A percentile compares a stretch with the other conserved stretches of the same genome.
phyloP scores from a whole-genome alignment of 2,797 vertebrate species.

The Cynodonichthys magdalenae region DNA sequence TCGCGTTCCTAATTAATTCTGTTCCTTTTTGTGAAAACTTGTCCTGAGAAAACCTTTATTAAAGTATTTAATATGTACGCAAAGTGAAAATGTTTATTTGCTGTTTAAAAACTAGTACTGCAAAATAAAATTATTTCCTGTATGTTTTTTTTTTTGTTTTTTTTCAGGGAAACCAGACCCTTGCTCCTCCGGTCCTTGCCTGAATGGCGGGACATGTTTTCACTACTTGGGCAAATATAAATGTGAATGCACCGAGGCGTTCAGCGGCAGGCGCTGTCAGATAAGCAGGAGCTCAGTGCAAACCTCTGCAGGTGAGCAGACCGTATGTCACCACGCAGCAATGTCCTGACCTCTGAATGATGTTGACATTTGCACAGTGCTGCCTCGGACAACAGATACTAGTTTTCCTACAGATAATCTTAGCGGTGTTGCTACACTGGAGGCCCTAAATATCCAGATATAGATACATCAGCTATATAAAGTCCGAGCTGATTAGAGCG shows the following conservation, averaged over 20 bases:
- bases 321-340: slow-evolving; percentile 17
- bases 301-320: slow-evolving; percentile 69
- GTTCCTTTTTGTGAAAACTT: too few relatives aligned
- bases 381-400: slow-evolving; percentile 33
- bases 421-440: slow-evolving; percentile 67
- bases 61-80: too few relatives aligned
- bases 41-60: too few relatives aligned
- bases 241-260: slow-evolving; percentile 91
- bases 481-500: slow-evolving; percentile 40
- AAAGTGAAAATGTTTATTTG: too few relatives aligned
- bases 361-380: slow-evolving; percentile 15
- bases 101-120: too few relatives aligned
- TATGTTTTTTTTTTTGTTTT: background rate
- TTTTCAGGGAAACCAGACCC: slow-evolving; percentile 93
- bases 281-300: slow-evolving; percentile 73
- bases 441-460: slow-evolving; percentile 51
- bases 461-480: slow-evolving; percentile 53
- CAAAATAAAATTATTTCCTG: background rate
- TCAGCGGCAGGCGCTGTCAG: slow-evolving; percentile 91
- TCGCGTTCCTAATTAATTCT: too few relatives aligned
- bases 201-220: slow-evolving; percentile 96
- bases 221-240: slow-evolving; percentile 99
- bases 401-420: slow-evolving; percentile 57
- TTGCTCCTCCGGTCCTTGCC: slow-evolving; percentile 92
- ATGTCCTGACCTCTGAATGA: slow-evolving; percentile 17